Percentiles rank a stretch among this genome's conserved stretches.
Conservation (phyloP, 2,113 vertebrate genomes). For the Myiopsitta monachus region DNA sequence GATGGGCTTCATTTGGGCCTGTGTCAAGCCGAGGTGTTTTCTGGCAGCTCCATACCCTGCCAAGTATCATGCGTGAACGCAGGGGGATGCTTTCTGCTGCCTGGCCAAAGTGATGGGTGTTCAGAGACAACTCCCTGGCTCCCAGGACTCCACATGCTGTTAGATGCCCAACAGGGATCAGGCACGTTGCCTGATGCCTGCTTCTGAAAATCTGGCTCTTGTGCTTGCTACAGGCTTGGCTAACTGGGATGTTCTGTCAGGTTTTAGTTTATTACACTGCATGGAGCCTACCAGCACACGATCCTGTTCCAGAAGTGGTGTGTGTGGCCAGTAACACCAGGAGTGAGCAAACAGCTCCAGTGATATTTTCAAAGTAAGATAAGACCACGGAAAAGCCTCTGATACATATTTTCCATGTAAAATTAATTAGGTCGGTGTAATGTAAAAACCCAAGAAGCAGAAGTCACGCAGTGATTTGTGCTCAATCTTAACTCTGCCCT, state of each 20-base stretch:
- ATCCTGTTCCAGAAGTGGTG: background rate
- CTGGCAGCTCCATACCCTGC: background rate
- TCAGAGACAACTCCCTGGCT: background rate
- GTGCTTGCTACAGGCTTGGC: background rate
- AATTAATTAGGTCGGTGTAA: constrained; percentile 39
- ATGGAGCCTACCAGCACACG: background rate
- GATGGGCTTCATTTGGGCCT: background rate
- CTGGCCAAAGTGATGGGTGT: background rate
- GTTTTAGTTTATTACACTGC: background rate
- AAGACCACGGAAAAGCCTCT: background rate
- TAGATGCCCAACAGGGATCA: background rate
- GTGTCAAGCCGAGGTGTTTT: background rate
- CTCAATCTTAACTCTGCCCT: constrained; percentile 18
- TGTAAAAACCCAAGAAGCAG: background rate
- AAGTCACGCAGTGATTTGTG: constrained; percentile 52
- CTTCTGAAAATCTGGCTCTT: background rate
- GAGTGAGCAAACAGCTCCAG: background rate
- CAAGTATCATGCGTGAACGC: background rate
- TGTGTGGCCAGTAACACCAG: background rate
- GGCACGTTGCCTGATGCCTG: background rate
- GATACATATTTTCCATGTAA: background rate
- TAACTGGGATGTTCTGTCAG: background rate
- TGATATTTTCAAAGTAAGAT: background rate
- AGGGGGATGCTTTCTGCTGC: background rate
- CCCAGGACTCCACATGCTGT: fast-evolving